Evolutionary conservation across 2,888 invertebrate species (phyloP), one percentile per base, ranked within the genome.

Genomic region (Priocnemis perturbator): DNA sequence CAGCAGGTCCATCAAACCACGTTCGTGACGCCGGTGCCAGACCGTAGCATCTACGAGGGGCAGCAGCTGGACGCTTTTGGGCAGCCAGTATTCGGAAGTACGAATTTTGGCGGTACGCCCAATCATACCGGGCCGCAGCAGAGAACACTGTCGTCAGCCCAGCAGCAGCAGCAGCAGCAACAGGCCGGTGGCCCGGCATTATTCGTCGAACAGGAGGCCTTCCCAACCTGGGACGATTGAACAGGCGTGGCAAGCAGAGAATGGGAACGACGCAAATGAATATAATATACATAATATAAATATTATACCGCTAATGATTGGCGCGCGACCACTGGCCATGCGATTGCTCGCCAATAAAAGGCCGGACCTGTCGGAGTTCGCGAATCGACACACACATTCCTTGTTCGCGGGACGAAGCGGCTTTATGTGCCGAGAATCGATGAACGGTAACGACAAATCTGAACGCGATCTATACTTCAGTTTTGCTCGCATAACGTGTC

Each of bases 171-270:
- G 19, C 57, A 52, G 26, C 65, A 64, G 30, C 72, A 76, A 57
- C 65, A 77, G 59, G 56, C 37, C 37, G 37, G 37, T 9, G 37
- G 37, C 48, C 19, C 84, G 60, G 88, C 88, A 74, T 90, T 93
- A 76, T 93, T 93, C 83, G 89, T 93, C 66, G 90, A 90, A 67
- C 91, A 92, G 84, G 90, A 91, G 59, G 91, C 90, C 81, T 93
- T 93, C 85, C 93, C 93, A 21, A 88, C 91, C 76, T 93, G 93
- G 93, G 93, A 93, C 79, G 93, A 93, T 88, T 93, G 91, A 91
- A 84, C 59, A 21, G 70, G 26, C 64, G 65, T 64, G 67, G 68
- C 66, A 74, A 78, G 71, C 83, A 19, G 62, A 17, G 19, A 44
- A 19, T 19, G 19, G 30, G 4, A 57, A 17, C 26, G 20, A 48